Percentiles rank a stretch among this genome's conserved stretches.
Conservation (phyloP, 2,797 vertebrate species). For the Ctenosaura bakeri region DNA sequence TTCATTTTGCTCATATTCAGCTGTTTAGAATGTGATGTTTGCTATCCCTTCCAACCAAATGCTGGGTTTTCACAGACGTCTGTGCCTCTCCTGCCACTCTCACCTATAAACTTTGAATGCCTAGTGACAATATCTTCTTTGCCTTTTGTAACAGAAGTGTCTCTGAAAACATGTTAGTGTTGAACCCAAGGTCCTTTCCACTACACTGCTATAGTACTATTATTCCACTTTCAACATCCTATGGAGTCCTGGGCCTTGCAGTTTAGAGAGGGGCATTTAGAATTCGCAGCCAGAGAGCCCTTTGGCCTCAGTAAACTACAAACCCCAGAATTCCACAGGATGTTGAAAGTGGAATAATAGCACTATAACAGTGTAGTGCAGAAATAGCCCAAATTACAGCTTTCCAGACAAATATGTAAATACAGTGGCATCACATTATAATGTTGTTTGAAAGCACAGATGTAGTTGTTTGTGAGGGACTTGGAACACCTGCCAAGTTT, state of each 20-base stretch:
- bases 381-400: not conserved
- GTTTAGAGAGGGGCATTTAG: too few species aligned
- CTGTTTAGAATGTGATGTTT: not conserved
- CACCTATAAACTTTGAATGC: not conserved
- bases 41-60: not conserved
- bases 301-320: too few species aligned
- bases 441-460: not conserved
- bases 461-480: too few species aligned
- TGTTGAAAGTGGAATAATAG: too few species aligned
- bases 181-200: too few species aligned
- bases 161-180: not conserved
- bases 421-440: not conserved
- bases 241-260: too few species aligned
- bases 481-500: not conserved
- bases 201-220: too few species aligned
- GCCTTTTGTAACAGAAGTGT: not conserved
- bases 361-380: too few species aligned
- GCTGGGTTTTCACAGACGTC: conserved; percentile 6
- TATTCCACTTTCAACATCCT: too few species aligned
- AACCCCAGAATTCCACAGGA: too few species aligned
- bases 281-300: too few species aligned
- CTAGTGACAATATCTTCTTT: conserved; percentile 2
- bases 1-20: not conserved
- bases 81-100: not conserved
- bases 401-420: not conserved